Evolutionary conservation across 2,113 vertebrate genomes (phyloP).

Genomic region (Halichoeres trimaculatus): DNA sequence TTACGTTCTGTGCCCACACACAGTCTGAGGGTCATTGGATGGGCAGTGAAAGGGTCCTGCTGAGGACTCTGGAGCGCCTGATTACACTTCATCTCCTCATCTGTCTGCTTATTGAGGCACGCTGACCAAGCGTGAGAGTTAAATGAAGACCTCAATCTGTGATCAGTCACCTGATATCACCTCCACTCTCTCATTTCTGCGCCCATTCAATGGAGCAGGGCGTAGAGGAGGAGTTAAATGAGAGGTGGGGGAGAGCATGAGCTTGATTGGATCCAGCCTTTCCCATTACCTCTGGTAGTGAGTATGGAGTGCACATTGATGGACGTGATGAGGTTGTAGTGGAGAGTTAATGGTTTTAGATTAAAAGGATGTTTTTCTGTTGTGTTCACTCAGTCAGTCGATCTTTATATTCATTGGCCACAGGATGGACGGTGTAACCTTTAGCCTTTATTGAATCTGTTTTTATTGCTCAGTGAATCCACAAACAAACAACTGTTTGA

Average conservation of each 20-base stretch:
- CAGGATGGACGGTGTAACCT: too few relatives aligned
- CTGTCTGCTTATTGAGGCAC: not conserved
- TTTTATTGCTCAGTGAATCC: not conserved
- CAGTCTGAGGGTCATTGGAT: not conserved
- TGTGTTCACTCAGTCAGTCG: too few relatives aligned
- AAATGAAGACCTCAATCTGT: not conserved
- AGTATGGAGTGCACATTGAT: not conserved
- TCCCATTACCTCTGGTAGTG: constrained; percentile 19
- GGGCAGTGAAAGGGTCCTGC: not conserved
- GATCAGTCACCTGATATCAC: constrained; percentile 2
- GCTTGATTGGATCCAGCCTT: constrained; percentile 9
- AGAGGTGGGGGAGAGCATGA: not conserved
- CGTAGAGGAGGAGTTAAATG: constrained; percentile 3
- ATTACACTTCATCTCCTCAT: constrained; percentile 3
- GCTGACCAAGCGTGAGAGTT: not conserved
- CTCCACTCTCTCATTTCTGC: constrained; percentile 12
- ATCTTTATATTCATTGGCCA: not conserved
- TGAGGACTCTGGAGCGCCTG: not conserved
- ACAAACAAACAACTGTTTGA: not conserved
- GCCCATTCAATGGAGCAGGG: not conserved
- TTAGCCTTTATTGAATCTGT: too few relatives aligned
- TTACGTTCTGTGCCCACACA: too few relatives aligned
- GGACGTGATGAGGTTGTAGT: not conserved
- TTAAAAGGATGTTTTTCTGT: not conserved
- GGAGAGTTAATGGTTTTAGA: not conserved